phyloP scores from a whole-genome alignment of 2,113 vertebrate genomes.

The Percina caprodes region DNA sequence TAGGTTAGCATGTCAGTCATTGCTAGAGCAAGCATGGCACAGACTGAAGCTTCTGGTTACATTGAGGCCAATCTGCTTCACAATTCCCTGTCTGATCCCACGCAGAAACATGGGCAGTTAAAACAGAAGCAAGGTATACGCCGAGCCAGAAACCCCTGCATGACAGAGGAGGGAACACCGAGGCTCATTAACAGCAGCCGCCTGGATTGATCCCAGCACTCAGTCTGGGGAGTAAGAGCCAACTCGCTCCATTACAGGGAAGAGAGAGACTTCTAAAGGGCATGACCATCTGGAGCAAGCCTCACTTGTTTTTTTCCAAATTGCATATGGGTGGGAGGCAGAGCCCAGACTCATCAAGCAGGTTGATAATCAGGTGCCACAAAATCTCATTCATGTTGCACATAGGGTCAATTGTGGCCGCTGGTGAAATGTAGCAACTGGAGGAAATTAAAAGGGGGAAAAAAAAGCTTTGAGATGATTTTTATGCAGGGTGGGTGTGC shows the following conservation, averaged over 20 bases:
- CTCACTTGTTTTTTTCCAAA: conserved; percentile 55
- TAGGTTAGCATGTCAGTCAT: conserved; percentile 63
- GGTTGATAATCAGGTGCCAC: conserved; percentile 70
- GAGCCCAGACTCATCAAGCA: conserved; percentile 71
- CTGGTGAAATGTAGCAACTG: conserved; percentile 41
- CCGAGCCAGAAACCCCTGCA: conserved; percentile 62
- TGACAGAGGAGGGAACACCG: conserved; percentile 74
- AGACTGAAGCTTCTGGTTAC: conserved; percentile 48
- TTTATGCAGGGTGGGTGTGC: conserved; percentile 20
- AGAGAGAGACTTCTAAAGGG: conserved; percentile 78
- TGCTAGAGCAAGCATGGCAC: conserved; percentile 19
- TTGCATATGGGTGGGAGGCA: conserved; percentile 54
- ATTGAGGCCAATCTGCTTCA: conserved; percentile 37
- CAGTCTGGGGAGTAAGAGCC: conserved; percentile 75
- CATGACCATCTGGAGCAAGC: conserved; percentile 75
- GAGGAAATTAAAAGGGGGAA: conserved; percentile 29
- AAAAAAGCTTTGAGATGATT: conserved; percentile 6
- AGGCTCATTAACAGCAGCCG: conserved; percentile 81
- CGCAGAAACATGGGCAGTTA: conserved; percentile 59
- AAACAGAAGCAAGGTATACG: conserved; percentile 59
- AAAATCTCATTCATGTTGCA: conserved; percentile 44
- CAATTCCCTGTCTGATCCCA: conserved; percentile 62
- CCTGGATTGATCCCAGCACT: conserved; percentile 74
- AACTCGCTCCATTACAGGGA: conserved; percentile 71
- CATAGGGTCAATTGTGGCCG: conserved; percentile 59